These are phyloP conservation scores for Caenorhabditis zanzibari DNA, from an alignment of 2,888 invertebrate species.

Conservation along the genomic window DNA sequence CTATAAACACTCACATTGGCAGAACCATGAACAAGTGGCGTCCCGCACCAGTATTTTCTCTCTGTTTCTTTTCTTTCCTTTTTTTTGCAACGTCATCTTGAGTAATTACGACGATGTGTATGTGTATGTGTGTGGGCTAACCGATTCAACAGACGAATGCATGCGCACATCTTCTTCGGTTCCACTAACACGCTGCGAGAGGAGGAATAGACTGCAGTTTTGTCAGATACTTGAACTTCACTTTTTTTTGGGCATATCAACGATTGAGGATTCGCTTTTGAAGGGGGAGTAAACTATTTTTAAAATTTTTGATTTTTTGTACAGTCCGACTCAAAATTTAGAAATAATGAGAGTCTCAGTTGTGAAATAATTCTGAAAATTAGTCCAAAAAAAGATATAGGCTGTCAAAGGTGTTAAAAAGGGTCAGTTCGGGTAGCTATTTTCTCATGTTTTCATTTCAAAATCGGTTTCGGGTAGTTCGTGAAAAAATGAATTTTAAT, in stretches of 20 bases:
- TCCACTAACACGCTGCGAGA: conserved; percentile 30
- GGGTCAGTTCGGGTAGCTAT: too few species aligned
- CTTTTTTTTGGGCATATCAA: background rate
- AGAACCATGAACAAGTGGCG: conserved; percentile 60
- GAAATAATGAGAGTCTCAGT: too few species aligned
- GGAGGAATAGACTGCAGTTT: conserved; percentile 13
- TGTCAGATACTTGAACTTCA: conserved; percentile 22
- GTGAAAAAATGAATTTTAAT: too few species aligned
- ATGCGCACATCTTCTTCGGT: conserved; percentile 56
- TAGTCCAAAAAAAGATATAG: too few species aligned
- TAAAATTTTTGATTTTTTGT: too few species aligned
- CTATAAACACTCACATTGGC: conserved; percentile 50
- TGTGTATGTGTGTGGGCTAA: conserved; percentile 52
- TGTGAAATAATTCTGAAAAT: too few species aligned
- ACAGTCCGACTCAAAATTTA: too few species aligned
- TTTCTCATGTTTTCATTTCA: too few species aligned
- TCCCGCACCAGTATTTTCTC: conserved; percentile 9
- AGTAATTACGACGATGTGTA: conserved; percentile 59
- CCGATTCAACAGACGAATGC: conserved; percentile 59
- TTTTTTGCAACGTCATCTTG: conserved; percentile 63
- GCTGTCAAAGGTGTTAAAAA: too few species aligned
- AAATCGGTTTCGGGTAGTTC: too few species aligned
- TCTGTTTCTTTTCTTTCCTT: conserved; percentile 22
- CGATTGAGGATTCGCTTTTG: too few species aligned
- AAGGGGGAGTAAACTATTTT: too few species aligned